Conservation (phyloP, 2,797 vertebrate genomes). For the Pelobates cultripes region DNA sequence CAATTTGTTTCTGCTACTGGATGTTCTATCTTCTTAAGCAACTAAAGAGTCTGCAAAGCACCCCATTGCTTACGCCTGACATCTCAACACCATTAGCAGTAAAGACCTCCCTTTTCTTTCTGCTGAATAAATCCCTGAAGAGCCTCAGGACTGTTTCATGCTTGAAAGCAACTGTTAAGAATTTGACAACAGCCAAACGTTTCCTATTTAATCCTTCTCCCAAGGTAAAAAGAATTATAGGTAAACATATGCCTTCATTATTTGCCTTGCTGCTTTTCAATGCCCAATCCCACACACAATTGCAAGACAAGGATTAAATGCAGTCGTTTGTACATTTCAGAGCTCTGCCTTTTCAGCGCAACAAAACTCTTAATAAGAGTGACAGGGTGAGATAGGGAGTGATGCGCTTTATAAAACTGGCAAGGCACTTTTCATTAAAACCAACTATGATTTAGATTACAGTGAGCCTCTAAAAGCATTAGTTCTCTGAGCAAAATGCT, state of each 20-base stretch:
- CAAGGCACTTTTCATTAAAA: constrained; percentile 40
- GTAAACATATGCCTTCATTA: constrained; percentile 91
- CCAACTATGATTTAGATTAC: constrained; percentile 36
- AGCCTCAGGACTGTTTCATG: constrained; percentile 82
- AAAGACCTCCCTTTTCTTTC: constrained; percentile 85
- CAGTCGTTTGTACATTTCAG: constrained; percentile 75
- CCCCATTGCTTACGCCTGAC: constrained; percentile 77
- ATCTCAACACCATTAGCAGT: constrained; percentile 82
- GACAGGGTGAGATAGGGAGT: constrained; percentile 64
- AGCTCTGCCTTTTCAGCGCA: constrained; percentile 68
- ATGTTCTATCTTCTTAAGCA: constrained; percentile 79
- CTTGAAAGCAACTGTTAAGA: constrained; percentile 86
- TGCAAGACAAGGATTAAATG: constrained; percentile 80
- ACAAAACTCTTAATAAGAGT: constrained; percentile 70
- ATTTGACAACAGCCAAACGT: constrained; percentile 86
- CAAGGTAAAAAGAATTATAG: constrained; percentile 87
- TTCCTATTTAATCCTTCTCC: constrained; percentile 88
- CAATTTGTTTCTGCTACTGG: constrained; percentile 74
- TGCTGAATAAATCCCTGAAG: constrained; percentile 81
- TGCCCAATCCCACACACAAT: constrained; percentile 79
- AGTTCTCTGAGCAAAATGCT: not conserved
- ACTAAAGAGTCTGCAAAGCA: constrained; percentile 79
- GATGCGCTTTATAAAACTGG: constrained; percentile 42
- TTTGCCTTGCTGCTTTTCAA: constrained; percentile 87
- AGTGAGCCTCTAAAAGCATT: constrained; percentile 5